Evolutionary conservation across 2,797 vertebrate species (phyloP).

Genomic region (Graptemys geographica): DNA sequence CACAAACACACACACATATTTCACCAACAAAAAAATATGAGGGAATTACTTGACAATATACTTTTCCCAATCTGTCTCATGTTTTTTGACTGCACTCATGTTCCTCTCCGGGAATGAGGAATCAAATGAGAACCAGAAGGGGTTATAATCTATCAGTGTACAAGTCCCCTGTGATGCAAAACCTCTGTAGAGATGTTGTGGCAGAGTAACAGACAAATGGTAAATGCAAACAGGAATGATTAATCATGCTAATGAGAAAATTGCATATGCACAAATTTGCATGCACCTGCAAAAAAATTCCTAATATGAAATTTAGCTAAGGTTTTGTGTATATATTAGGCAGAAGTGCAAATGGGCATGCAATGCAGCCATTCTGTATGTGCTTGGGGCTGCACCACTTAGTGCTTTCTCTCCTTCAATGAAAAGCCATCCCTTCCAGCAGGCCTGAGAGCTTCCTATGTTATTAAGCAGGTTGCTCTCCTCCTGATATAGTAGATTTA

Average conservation of each 20-base stretch:
- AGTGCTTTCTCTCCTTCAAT: rapidly evolving
- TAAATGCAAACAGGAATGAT: slow-evolving; percentile 12
- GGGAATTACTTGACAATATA: not conserved
- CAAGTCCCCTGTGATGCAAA: not conserved
- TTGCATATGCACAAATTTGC: slow-evolving; percentile 41
- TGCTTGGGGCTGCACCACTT: not conserved
- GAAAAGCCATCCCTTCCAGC: not conserved
- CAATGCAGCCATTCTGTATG: not conserved
- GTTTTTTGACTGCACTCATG: not conserved
- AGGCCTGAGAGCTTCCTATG: not conserved
- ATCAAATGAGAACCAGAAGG: not conserved
- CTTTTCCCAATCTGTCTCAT: not conserved
- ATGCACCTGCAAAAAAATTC: slow-evolving; percentile 15
- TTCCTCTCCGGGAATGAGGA: not conserved
- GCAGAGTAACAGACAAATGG: slow-evolving; percentile 14
- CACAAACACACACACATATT: not conserved
- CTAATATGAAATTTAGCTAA: not conserved
- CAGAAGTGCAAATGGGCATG: not conserved
- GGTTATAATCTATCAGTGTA: not conserved
- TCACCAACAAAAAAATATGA: not conserved
- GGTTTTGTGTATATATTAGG: not conserved
- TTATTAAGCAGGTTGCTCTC: not conserved
- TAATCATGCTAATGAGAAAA: slow-evolving; percentile 49
- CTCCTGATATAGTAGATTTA: not conserved
- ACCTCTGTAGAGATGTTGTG: slow-evolving; percentile 4